Conservation (phyloP, 1,140 invertebrate genomes). For the Leptestheria dahalacensis region DNA sequence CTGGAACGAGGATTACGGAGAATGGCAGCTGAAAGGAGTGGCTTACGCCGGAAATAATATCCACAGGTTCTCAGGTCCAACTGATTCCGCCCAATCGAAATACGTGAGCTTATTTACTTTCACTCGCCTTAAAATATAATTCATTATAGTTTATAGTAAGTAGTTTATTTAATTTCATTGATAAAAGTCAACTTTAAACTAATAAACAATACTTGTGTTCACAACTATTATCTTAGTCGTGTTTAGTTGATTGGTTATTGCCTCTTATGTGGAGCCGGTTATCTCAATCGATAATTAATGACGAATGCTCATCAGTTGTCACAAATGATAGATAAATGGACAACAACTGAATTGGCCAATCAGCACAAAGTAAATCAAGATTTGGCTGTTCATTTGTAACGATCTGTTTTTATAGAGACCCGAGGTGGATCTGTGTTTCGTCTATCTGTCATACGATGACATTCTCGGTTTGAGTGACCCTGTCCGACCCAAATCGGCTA, state of each 20-base stretch:
- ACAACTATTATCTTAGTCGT: neutral
- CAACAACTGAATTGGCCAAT: too few species aligned
- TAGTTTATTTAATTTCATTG: neutral
- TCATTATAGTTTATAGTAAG: too few species aligned
- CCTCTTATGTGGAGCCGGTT: too few species aligned
- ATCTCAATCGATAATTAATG: too few species aligned
- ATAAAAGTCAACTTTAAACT: neutral
- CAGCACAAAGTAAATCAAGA: too few species aligned
- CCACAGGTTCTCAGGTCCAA: constrained; percentile 39
- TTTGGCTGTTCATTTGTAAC: too few species aligned
- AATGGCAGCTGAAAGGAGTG: constrained; percentile 95
- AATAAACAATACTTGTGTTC: neutral
- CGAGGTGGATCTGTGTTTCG: constrained; percentile 13
- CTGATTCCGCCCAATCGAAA: neutral
- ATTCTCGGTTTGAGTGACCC: constrained; percentile 9
- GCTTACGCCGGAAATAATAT: constrained; percentile 99
- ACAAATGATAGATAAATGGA: too few species aligned
- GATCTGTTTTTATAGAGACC: constrained; percentile 1
- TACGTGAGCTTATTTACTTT: constrained; percentile 3
- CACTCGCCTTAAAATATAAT: too few species aligned
- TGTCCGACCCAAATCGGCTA: constrained; percentile 8
- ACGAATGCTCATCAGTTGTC: too few species aligned
- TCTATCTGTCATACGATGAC: constrained; percentile 13
- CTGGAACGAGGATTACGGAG: constrained; percentile 96
- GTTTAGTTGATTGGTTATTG: neutral